phyloP scores from a whole-genome alignment of 2,797 vertebrate genomes.

The Centropyge bicolor region DNA sequence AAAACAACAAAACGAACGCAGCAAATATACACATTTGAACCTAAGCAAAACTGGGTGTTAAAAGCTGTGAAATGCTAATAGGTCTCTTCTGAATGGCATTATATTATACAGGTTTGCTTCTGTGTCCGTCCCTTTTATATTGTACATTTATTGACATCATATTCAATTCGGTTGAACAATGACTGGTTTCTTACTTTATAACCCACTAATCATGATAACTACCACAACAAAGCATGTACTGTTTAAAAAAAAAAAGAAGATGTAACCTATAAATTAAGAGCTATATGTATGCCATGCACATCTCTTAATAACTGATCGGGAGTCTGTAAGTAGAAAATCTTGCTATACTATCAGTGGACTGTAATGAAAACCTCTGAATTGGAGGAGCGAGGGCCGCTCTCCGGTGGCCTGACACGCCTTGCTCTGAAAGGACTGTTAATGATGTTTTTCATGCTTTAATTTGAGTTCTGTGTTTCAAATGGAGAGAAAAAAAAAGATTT shows the following conservation, averaged over 20 bases:
- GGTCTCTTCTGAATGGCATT: not conserved
- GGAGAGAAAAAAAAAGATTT: conserved; percentile 92
- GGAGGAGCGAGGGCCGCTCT: conserved; percentile 75
- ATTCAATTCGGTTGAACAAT: conserved; percentile 24
- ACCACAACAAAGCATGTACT: conserved; percentile 63
- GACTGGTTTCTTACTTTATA: conserved; percentile 10
- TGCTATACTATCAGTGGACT: conserved; percentile 66
- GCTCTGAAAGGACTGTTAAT: conserved; percentile 89
- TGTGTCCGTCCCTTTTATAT: conserved; percentile 34
- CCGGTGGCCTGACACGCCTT: conserved; percentile 82
- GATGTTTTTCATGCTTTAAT: conserved; percentile 92
- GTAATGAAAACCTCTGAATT: conserved; percentile 74
- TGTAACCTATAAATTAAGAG: conserved; percentile 54
- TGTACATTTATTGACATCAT: conserved; percentile 7
- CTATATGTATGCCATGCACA: conserved; percentile 45
- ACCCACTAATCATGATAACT: conserved; percentile 2
- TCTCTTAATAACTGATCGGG: conserved; percentile 46
- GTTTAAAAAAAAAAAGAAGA: conserved; percentile 18
- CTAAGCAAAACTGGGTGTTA: not conserved
- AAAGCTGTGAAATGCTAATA: not conserved
- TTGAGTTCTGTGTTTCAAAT: conserved; percentile 94
- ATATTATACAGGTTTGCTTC: not conserved
- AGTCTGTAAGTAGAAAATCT: conserved; percentile 74
- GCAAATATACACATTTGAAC: not conserved
- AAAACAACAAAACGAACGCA: not conserved